These are phyloP conservation scores for Nephrotoma appendiculata DNA, from an alignment of 2,888 invertebrate species.

Conservation along the genomic window DNA sequence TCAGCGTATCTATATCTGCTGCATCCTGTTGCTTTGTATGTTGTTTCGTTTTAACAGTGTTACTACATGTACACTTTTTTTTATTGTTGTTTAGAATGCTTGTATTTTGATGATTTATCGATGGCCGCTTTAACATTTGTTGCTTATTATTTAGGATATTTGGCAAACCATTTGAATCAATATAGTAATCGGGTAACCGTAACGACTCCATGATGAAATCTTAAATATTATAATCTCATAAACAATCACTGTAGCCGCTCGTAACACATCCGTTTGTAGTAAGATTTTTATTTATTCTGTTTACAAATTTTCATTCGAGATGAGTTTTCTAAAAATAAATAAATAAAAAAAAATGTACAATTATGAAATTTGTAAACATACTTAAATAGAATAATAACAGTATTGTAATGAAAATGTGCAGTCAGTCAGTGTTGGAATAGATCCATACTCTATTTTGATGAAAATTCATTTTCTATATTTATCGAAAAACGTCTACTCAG, in stretches of 20 bases:
- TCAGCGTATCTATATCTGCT: not conserved
- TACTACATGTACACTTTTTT: not conserved
- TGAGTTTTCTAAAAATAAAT: not conserved
- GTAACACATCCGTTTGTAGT: not conserved
- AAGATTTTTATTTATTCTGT: not conserved
- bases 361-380: not conserved
- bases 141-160: slow-evolving; percentile 11
- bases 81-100: not conserved
- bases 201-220: slow-evolving; percentile 8
- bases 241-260: not conserved
- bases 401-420: not conserved
- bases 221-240: not conserved
- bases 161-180: slow-evolving; percentile 25
- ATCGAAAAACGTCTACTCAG: not conserved
- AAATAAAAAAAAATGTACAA: not conserved
- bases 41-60: not conserved
- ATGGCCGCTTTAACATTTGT: not conserved
- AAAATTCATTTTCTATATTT: not conserved
- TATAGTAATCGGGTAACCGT: slow-evolving; percentile 23
- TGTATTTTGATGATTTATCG: not conserved
- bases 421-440: not conserved
- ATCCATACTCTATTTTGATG: not conserved
- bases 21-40: not conserved
- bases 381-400: not conserved
- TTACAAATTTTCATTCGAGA: not conserved